Conservation (phyloP, 2,888 invertebrate species). For the Callyntrura sp. region DNA sequence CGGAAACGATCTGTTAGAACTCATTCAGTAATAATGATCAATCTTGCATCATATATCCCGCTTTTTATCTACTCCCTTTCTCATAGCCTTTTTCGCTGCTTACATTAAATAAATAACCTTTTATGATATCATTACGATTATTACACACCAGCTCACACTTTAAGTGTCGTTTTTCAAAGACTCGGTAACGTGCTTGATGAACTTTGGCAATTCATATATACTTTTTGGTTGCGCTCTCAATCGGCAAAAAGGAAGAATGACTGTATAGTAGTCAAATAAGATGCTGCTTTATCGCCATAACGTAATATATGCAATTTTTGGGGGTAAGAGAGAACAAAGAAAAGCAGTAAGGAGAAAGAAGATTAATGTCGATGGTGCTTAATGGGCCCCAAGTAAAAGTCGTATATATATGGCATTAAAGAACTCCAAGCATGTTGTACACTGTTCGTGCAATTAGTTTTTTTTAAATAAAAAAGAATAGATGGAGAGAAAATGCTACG, state of each 20-base stretch:
- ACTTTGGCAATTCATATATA: not conserved
- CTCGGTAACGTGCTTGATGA: not conserved
- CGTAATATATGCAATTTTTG: not conserved
- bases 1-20: slow-evolving; percentile 76
- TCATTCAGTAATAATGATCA: slow-evolving; percentile 80
- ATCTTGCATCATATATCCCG: not conserved
- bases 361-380: slow-evolving; percentile 77
- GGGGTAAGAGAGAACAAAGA: slow-evolving; percentile 3
- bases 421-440: slow-evolving; percentile 63
- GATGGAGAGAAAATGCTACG: slow-evolving; percentile 22
- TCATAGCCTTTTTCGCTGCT: not conserved
- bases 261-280: not conserved
- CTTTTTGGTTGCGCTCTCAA: not conserved
- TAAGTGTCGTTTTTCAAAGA: not conserved
- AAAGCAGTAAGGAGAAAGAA: slow-evolving; percentile 71
- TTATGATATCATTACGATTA: slow-evolving; percentile 27
- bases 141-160: not conserved
- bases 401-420: not conserved
- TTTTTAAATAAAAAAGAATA: not conserved
- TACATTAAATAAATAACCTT: slow-evolving; percentile 30
- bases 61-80: too few relatives aligned
- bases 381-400: slow-evolving; percentile 73
- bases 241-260: too few relatives aligned
- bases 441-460: slow-evolving; percentile 70
- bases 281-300: not conserved